Conservation (phyloP, 2,113 vertebrate genomes). For the Oncorhynchus tshawytscha region DNA sequence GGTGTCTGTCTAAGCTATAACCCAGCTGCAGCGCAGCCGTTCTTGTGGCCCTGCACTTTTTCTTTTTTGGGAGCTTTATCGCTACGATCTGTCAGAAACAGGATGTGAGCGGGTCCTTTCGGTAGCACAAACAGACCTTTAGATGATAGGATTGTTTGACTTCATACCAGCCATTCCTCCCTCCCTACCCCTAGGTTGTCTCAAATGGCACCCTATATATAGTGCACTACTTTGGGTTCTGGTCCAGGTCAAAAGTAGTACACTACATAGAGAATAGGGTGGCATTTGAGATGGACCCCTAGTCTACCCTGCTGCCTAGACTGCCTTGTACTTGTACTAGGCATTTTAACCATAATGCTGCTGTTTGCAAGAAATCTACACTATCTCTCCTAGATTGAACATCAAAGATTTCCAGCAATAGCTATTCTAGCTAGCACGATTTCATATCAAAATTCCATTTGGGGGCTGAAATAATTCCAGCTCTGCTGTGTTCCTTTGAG, state of each 20-base stretch:
- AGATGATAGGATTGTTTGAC: conserved; percentile 52
- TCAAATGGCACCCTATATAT: neutral
- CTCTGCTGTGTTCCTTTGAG: conserved; percentile 8
- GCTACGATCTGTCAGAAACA: conserved; percentile 45
- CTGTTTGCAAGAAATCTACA: no score
- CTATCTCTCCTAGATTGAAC: no score
- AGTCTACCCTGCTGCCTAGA: neutral
- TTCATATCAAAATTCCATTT: neutral
- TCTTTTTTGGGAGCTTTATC: conserved; percentile 48
- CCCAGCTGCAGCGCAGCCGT: neutral
- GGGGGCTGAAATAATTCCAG: neutral
- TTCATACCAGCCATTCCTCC: conserved; percentile 48
- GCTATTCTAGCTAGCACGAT: neutral
- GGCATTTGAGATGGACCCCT: neutral
- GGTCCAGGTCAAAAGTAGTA: no score
- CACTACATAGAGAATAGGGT: no score
- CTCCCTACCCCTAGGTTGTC: neutral
- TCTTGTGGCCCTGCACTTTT: neutral
- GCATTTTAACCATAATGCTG: neutral
- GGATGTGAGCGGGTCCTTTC: conserved; percentile 49
- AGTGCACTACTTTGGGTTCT: neutral
- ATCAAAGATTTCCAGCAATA: neutral
- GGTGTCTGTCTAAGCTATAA: neutral
- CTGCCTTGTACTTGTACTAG: neutral
- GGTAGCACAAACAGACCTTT: conserved; percentile 42